phyloP scores from a whole-genome alignment of 2,797 vertebrate species.

The Podargus strigoides region DNA sequence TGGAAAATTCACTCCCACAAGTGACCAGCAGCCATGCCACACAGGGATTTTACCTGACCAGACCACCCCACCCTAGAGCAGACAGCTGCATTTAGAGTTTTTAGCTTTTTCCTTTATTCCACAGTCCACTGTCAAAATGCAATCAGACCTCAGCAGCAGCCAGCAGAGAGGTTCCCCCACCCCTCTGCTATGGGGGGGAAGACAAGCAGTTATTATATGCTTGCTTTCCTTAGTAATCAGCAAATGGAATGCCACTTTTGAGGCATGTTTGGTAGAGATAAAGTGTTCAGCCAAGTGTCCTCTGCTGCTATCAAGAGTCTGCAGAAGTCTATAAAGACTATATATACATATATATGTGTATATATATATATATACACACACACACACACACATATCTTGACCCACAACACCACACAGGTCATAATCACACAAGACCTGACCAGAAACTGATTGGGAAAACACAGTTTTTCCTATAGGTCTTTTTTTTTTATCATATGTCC shows the following conservation, averaged over 20 bases:
- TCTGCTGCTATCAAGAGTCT: background rate
- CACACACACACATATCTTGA: background rate
- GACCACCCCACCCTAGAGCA: background rate
- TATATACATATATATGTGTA: background rate
- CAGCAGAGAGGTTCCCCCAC: background rate
- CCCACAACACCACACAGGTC: background rate
- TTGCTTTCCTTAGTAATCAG: background rate
- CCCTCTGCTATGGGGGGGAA: accelerated
- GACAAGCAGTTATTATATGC: background rate
- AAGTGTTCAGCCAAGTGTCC: background rate
- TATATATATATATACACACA: accelerated
- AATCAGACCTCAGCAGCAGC: background rate
- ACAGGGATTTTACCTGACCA: background rate
- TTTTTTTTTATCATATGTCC: background rate
- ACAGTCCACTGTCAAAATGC: background rate
- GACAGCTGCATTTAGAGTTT: background rate
- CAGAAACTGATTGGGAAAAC: background rate
- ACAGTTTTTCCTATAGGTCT: background rate
- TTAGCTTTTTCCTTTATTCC: background rate
- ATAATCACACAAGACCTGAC: background rate
- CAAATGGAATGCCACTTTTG: background rate
- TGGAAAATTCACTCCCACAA: background rate
- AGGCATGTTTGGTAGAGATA: background rate
- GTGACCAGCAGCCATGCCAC: background rate
- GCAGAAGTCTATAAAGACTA: background rate